Conservation (phyloP, 2,113 vertebrate genomes). For the Xenotilapia leptura region DNA sequence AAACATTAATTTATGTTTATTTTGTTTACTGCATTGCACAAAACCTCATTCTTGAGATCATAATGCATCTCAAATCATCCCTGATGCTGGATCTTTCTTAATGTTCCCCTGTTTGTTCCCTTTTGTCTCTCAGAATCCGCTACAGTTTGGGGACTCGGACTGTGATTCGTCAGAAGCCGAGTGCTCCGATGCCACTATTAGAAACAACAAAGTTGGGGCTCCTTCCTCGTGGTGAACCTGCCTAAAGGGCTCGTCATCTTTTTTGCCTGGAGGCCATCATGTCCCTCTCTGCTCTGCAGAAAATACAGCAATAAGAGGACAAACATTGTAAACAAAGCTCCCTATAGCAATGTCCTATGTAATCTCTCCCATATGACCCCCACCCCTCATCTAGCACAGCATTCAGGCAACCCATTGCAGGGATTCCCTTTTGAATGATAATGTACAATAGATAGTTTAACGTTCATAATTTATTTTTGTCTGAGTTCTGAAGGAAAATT, state of each 20-base stretch:
- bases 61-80: neutral
- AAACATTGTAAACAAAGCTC: slow-evolving; percentile 26
- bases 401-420: slow-evolving; percentile 83
- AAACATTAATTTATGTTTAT: neutral
- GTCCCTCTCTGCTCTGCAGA: slow-evolving; percentile 36
- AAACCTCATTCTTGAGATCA: neutral
- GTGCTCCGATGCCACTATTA: slow-evolving; percentile 93
- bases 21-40: neutral
- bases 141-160: slow-evolving; percentile 89
- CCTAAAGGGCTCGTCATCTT: neutral
- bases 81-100: neutral
- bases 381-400: slow-evolving; percentile 69
- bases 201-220: slow-evolving; percentile 87
- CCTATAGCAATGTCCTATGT: slow-evolving; percentile 26
- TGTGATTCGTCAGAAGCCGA: slow-evolving; percentile 94
- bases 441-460: slow-evolving; percentile 85
- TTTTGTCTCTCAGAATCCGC: slow-evolving; percentile 78
- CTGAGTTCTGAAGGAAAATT: slow-evolving; percentile 76
- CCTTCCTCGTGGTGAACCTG: slow-evolving; percentile 88
- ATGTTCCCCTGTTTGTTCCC: neutral
- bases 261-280: slow-evolving; percentile 35
- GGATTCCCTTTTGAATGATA: slow-evolving; percentile 89
- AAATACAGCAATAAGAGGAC: slow-evolving; percentile 64
- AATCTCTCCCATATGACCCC: slow-evolving; percentile 12
- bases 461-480: slow-evolving; percentile 92